These are phyloP conservation scores for Sebastes aleutianus DNA, from an alignment of 2,797 vertebrate species.

Conservation along the genomic window DNA sequence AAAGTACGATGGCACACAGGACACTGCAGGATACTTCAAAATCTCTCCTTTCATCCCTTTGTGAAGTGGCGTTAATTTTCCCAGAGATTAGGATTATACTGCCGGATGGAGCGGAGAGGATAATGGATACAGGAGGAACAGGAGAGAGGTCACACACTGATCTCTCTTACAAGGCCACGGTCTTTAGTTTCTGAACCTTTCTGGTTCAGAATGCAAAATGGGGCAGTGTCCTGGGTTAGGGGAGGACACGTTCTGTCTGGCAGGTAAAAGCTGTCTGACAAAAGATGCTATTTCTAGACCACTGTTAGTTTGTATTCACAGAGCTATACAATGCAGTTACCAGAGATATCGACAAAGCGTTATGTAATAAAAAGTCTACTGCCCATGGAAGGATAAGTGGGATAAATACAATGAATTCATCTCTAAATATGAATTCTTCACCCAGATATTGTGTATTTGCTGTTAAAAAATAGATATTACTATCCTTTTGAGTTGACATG, in stretches of 20 bases:
- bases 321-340: background rate
- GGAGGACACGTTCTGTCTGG: constrained; percentile 24
- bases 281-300: constrained; percentile 17
- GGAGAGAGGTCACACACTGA: background rate
- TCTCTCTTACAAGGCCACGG: constrained; percentile 6
- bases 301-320: background rate
- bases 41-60: constrained; percentile 35
- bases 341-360: background rate
- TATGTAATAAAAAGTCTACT: background rate
- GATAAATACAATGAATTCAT: background rate
- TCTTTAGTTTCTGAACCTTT: background rate
- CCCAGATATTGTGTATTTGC: background rate
- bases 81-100: constrained; percentile 54
- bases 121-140: constrained; percentile 6
- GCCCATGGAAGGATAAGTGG: background rate
- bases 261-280: constrained; percentile 21
- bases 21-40: constrained; percentile 15
- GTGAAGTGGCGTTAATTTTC: constrained; percentile 26
- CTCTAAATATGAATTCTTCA: background rate
- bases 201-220: constrained; percentile 17
- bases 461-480: background rate
- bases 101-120: constrained; percentile 4
- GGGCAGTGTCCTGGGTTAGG: constrained; percentile 6
- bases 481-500: background rate
- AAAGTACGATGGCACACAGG: constrained; percentile 26